Conservation (phyloP, 64 coral and sea anemone species). For the Actinia equina region DNA sequence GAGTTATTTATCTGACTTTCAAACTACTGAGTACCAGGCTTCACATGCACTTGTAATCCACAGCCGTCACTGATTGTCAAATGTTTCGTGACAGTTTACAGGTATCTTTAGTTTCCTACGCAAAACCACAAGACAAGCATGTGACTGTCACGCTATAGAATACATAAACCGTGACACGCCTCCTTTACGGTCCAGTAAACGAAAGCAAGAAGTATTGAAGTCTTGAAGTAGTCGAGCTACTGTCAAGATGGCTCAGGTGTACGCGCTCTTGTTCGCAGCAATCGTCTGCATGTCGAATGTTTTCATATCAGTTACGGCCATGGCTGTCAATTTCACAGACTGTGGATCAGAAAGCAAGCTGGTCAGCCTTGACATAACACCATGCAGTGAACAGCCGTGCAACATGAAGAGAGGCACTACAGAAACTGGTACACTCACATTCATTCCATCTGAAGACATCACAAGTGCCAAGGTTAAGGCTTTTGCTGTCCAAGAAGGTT, state of each 20-base stretch:
- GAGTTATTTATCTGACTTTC: too few species aligned
- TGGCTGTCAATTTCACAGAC: background rate
- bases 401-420: slow-evolving; percentile 24
- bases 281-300: background rate
- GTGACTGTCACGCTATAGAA: background rate
- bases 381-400: slow-evolving; percentile 23
- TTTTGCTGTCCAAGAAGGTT: background rate
- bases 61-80: too few species aligned
- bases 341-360: slow-evolving; percentile 15
- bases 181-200: background rate
- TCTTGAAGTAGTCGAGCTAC: background rate
- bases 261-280: background rate
- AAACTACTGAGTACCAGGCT: too few species aligned
- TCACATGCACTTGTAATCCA: too few species aligned
- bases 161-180: background rate
- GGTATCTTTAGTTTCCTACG: background rate
- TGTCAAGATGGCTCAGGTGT: background rate
- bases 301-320: background rate
- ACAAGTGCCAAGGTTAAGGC: slow-evolving; percentile 15
- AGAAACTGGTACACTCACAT: slow-evolving; percentile 30
- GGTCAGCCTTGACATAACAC: slow-evolving; percentile 5
- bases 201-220: background rate
- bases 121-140: background rate
- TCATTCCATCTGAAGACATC: slow-evolving; percentile 8
- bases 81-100: background rate